Evolutionary conservation across 2,113 vertebrate genomes (phyloP), one percentile per base, ranked within the genome.

Genomic region (Hippocampus abdominalis): DNA sequence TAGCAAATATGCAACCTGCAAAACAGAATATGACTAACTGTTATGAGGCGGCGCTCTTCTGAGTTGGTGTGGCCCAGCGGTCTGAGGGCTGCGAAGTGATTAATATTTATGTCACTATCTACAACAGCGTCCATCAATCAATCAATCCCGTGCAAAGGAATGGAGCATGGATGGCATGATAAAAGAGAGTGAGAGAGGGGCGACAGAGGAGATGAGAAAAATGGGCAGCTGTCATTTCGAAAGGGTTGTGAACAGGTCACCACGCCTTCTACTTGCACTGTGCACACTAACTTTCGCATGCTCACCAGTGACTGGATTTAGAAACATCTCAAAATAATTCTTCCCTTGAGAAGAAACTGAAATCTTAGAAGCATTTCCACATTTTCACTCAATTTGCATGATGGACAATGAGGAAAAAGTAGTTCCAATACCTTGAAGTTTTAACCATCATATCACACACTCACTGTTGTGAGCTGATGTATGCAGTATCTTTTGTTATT

Each of bases 101-200:
- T 89, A 83, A 92, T 90, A 89, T 91, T 90, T 88, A 89, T 89
- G 91, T 85, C 89, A 86, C 83, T 75, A 77, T 80, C 79, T 79
- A 84, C 80, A 81, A 81, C 81, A 64, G 79, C 72, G 75, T 66
- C 83, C 84, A 90, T 90, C 87, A 86, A 90, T 91, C 91, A 89
- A 90, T 91, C 90, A 89, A 80, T 84, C 83, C 84, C 77, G 80
- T 77, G 85, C 84, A 85, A 82, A 85, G 77, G 80, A 87, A 87
- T 83, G 83, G 81, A 73, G 77, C 77, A 39, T 32, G 63, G 75
- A 84, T 77, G 80, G 79, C 72, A 78, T 83, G 80, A 71, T 76
- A 63, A 74, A 71, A 69, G 76, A 80, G 76, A 74, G 78, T 73
- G 84, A 18, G 39, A 51, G 67, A 70, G 75, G 67, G 70, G 70